phyloP scores from a whole-genome alignment of 2,888 invertebrate genomes.

The Tortrix viridana region DNA sequence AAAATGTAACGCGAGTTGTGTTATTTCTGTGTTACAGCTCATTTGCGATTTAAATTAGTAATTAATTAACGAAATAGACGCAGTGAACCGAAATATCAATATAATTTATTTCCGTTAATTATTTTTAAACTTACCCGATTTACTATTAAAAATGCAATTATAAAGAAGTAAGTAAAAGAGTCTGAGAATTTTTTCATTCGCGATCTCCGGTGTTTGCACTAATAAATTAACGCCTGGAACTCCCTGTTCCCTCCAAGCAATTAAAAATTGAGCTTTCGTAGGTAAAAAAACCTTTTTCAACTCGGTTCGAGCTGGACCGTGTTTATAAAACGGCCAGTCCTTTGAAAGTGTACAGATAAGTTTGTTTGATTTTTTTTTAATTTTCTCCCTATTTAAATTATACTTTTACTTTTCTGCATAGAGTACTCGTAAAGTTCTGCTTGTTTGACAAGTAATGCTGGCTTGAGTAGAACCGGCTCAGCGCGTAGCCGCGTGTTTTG shows the following conservation, averaged over 20 bases:
- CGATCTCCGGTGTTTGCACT: slow-evolving; percentile 47
- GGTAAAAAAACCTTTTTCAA: slow-evolving; percentile 43
- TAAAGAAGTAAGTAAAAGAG: slow-evolving; percentile 45
- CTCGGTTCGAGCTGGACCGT: slow-evolving; percentile 16
- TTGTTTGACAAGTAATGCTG: too few relatives aligned
- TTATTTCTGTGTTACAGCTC: too few relatives aligned
- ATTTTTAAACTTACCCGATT: slow-evolving; percentile 37
- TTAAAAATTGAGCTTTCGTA: slow-evolving; percentile 52
- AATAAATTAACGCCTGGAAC: slow-evolving; percentile 51
- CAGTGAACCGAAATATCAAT: background rate
- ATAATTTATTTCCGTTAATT: slow-evolving; percentile 25
- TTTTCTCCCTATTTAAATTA: background rate
- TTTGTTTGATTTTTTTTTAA: slow-evolving; percentile 4
- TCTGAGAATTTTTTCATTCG: slow-evolving; percentile 42
- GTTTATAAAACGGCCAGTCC: slow-evolving; percentile 34
- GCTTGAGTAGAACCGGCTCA: too few relatives aligned
- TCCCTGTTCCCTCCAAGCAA: slow-evolving; percentile 44
- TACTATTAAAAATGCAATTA: slow-evolving; percentile 48
- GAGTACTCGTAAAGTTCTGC: too few relatives aligned
- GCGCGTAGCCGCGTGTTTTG: too few relatives aligned
- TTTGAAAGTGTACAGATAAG: slow-evolving; percentile 29
- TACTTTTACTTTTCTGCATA: background rate
- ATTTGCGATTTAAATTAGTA: too few relatives aligned
- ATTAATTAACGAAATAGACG: background rate
- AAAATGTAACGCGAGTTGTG: too few relatives aligned